These are phyloP conservation scores for Procambarus clarkii DNA, from an alignment of 1,140 invertebrate genomes.

Conservation along the genomic window DNA sequence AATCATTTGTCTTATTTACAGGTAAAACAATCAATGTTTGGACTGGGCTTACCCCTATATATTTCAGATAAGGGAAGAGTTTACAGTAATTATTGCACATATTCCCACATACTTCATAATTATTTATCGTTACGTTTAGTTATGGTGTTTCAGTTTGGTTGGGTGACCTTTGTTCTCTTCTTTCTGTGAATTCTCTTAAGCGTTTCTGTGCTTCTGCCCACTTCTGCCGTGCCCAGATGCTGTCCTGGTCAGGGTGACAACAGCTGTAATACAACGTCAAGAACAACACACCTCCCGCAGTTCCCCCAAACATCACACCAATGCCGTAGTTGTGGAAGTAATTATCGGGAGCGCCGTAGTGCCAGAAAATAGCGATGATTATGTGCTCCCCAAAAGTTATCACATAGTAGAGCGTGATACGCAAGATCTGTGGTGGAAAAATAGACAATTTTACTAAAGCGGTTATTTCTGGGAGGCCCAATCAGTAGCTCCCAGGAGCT, in stretches of 20 bases:
- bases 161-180: neutral
- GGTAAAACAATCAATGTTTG: too few relatives aligned
- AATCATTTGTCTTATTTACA: too few relatives aligned
- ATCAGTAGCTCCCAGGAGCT: too few relatives aligned
- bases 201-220: neutral
- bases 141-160: neutral
- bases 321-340: conserved; percentile 61
- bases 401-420: conserved; percentile 61
- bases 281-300: conserved; percentile 54
- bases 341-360: conserved; percentile 39
- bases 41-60: too few relatives aligned
- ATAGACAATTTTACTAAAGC: neutral
- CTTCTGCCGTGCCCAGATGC: conserved; percentile 49
- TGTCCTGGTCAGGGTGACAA: conserved; percentile 62
- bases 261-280: conserved; percentile 61
- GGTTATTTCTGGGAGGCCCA: too few relatives aligned
- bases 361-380: conserved; percentile 64
- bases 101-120: neutral
- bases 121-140: neutral
- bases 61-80: too few relatives aligned
- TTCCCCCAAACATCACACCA: conserved; percentile 58
- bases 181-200: neutral
- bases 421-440: conserved; percentile 46
- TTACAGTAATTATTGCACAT: neutral
- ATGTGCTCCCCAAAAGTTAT: conserved; percentile 65